Evolutionary conservation across 1,140 invertebrate genomes (phyloP).

Genomic region (Drosophila grimshawi): DNA sequence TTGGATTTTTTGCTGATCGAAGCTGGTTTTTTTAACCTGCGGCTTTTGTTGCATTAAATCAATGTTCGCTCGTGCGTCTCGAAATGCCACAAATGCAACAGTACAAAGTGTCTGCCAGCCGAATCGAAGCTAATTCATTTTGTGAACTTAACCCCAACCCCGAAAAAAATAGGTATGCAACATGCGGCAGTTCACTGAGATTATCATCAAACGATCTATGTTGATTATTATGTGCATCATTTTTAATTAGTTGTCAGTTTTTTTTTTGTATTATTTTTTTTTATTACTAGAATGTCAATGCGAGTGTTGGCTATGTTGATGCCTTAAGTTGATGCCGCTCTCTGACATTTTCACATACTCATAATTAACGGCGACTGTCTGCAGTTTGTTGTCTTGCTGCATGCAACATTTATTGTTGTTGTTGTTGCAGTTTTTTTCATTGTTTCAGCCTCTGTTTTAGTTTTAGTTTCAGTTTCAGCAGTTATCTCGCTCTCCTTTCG

Average conservation of each 20-base stretch:
- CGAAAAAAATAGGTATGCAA: constrained; percentile 16
- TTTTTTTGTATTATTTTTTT: not conserved
- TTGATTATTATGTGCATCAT: not conserved
- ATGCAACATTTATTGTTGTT: constrained; percentile 17
- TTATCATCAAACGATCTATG: not conserved
- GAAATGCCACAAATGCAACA: constrained; percentile 22
- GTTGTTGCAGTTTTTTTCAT: constrained; percentile 34
- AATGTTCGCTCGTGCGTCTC: constrained; percentile 35
- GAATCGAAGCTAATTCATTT: constrained; percentile 8
- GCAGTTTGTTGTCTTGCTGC: constrained; percentile 39
- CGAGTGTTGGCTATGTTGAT: constrained; percentile 9
- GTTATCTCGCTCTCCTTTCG: constrained; percentile 23
- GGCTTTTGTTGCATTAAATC: constrained; percentile 6
- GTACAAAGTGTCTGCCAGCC: not conserved
- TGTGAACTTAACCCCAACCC: constrained; percentile 47
- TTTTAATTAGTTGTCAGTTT: constrained; percentile 1
- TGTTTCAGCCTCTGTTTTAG: constrained; percentile 35
- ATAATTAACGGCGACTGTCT: constrained; percentile 51
- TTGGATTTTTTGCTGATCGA: not conserved
- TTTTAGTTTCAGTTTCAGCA: constrained; percentile 29
- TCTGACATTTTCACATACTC: constrained; percentile 51
- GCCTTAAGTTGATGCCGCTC: constrained; percentile 10
- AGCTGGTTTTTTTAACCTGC: constrained; percentile 1
- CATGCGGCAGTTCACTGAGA: not conserved
- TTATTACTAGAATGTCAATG: constrained; percentile 26